Percentiles rank a stretch among this genome's conserved stretches.
Conservation (phyloP, 2,888 invertebrate species). For the Apomyelois bistriatella region DNA sequence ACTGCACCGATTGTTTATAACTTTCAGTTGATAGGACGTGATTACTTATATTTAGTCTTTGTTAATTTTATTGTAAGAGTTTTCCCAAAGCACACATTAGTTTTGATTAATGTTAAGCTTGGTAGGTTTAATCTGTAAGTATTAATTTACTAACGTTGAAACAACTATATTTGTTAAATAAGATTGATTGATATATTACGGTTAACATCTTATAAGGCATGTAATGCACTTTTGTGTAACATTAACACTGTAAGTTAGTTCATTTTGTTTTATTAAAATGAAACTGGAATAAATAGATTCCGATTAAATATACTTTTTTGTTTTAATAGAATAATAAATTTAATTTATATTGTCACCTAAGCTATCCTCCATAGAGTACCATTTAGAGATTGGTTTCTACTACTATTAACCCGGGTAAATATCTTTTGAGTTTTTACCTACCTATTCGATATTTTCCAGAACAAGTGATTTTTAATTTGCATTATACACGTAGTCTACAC, state of each 20-base stretch:
- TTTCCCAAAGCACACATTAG: conserved; percentile 47
- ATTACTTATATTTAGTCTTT: conserved; percentile 16
- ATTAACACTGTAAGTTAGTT: conserved; percentile 50
- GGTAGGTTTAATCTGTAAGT: conserved; percentile 37
- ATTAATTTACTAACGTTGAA: conserved; percentile 55
- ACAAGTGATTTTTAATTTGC: no score
- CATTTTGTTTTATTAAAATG: conserved; percentile 61
- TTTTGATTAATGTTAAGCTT: conserved; percentile 39
- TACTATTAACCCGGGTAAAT: no score
- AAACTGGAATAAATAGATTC: conserved; percentile 59
- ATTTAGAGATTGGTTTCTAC: no score
- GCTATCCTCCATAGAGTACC: no score
- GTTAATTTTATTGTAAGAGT: conserved; percentile 35
- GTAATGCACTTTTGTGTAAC: conserved; percentile 66
- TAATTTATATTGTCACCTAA: no score
- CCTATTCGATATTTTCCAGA: no score
- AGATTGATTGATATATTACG: conserved; percentile 35
- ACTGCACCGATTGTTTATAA: conserved; percentile 8
- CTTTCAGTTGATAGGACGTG: neutral
- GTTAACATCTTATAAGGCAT: conserved; percentile 48
- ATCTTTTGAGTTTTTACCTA: no score
- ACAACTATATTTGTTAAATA: conserved; percentile 49
- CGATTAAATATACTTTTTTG: conserved; percentile 21
- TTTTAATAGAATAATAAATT: neutral
- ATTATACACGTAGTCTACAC: no score